Evolutionary conservation across 2,888 invertebrate species (phyloP).

Genomic region (Linyphia triangularis): DNA sequence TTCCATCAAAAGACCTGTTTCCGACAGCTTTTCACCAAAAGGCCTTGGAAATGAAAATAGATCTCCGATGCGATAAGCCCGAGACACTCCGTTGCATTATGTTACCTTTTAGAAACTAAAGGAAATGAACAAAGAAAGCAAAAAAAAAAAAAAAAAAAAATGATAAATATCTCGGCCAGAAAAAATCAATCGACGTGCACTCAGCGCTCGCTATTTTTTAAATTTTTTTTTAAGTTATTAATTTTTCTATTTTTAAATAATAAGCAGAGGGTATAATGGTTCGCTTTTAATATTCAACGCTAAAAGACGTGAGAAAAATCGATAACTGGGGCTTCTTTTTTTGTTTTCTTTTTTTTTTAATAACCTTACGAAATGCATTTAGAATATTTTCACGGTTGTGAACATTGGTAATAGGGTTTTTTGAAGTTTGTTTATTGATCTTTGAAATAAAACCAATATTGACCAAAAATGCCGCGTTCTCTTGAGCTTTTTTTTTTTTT

Average conservation of each 20-base stretch:
- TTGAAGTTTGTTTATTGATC: no score
- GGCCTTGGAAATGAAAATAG: slow-evolving; percentile 39
- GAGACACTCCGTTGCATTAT: slow-evolving; percentile 41
- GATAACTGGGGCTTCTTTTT: no score
- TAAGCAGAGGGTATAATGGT: no score
- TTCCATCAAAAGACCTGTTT: slow-evolving; percentile 47
- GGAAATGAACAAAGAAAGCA: neutral
- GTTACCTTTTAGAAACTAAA: neutral
- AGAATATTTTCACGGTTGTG: no score
- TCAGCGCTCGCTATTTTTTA: neutral
- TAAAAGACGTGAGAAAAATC: no score
- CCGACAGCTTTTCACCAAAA: slow-evolving; percentile 59
- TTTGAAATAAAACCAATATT: no score
- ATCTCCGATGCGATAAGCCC: slow-evolving; percentile 38
- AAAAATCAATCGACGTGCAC: slow-evolving; percentile 1
- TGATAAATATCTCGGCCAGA: neutral
- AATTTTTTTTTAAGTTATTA: neutral
- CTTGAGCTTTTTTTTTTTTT: no score
- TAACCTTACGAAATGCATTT: no score
- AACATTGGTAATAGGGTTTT: no score
- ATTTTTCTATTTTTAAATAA: neutral
- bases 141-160: slow-evolving; percentile 6
- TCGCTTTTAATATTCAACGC: no score
- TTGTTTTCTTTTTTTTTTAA: no score
- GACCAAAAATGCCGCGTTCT: no score